Conservation (phyloP, 2,888 invertebrate genomes). For the Caenorhabditis sp. region DNA sequence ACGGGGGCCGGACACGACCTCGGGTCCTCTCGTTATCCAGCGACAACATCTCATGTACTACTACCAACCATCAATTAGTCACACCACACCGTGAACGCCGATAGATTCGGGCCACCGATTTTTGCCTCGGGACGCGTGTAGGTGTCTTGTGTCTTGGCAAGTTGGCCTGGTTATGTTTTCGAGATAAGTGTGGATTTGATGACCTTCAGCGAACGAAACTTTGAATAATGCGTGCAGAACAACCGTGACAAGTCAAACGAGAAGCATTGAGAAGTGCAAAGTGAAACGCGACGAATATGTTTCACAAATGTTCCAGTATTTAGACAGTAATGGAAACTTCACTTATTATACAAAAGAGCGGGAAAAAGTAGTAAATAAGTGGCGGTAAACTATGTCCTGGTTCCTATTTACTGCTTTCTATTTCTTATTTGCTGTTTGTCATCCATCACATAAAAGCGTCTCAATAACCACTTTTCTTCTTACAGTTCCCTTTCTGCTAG, state of each 20-base stretch:
- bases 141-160: constrained; percentile 16
- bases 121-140: constrained; percentile 23
- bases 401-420: not conserved
- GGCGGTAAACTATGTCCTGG: constrained; percentile 45
- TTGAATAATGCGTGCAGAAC: constrained; percentile 18
- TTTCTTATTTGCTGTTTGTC: too few relatives aligned
- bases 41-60: constrained; percentile 66
- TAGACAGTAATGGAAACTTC: constrained; percentile 53
- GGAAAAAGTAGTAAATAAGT: constrained; percentile 30
- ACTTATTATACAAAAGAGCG: constrained; percentile 26
- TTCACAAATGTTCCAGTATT: constrained; percentile 18
- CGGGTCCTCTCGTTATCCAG: constrained; percentile 56
- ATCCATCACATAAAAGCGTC: not conserved
- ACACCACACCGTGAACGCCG: constrained; percentile 65
- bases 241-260: constrained; percentile 7
- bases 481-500: not conserved
- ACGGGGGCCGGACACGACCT: constrained; percentile 60
- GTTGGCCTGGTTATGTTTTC: constrained; percentile 59
- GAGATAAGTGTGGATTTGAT: constrained; percentile 54
- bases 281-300: not conserved
- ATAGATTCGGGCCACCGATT: constrained; percentile 59
- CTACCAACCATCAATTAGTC: constrained; percentile 67
- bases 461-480: constrained; percentile 16
- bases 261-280: not conserved
- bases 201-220: constrained; percentile 33